A percentile compares a stretch with the other conserved stretches of the same genome.
Evolutionary conservation across 2,888 invertebrate genomes (phyloP).

Genomic region (Hydrotaea diabolus): DNA sequence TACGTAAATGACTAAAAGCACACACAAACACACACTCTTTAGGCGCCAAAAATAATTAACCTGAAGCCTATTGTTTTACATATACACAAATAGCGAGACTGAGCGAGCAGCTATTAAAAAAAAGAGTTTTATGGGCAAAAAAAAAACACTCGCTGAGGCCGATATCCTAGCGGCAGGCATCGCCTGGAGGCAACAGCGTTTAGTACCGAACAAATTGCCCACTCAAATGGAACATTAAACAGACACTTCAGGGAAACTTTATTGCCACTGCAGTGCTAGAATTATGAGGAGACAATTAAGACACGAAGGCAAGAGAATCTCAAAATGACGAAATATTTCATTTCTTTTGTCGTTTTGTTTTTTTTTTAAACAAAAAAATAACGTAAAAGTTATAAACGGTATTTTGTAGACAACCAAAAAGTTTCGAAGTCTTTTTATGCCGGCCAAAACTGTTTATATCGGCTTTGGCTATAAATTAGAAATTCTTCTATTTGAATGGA

Average conservation of each 20-base stretch:
- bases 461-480: constrained; percentile 8
- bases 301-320: not conserved
- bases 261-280: not conserved
- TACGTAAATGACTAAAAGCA: not conserved
- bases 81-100: not conserved
- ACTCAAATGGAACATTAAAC: constrained; percentile 14
- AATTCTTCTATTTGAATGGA: not conserved
- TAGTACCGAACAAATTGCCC: not conserved
- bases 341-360: not conserved
- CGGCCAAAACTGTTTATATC: not conserved
- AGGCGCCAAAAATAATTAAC: not conserved
- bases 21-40: not conserved
- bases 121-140: not conserved
- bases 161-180: not conserved
- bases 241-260: not conserved
- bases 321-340: not conserved
- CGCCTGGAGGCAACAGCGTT: not conserved
- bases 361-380: not conserved
- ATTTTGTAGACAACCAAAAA: not conserved
- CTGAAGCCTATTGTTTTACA: constrained; percentile 12
- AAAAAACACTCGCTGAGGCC: not conserved
- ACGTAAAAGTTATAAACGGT: not conserved
- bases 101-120: not conserved
- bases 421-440: not conserved
- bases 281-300: not conserved